A percentile compares a stretch with the other conserved stretches of the same genome.
phyloP scores from a whole-genome alignment of 2,797 vertebrate genomes.

The Cryptoprocta ferox region DNA sequence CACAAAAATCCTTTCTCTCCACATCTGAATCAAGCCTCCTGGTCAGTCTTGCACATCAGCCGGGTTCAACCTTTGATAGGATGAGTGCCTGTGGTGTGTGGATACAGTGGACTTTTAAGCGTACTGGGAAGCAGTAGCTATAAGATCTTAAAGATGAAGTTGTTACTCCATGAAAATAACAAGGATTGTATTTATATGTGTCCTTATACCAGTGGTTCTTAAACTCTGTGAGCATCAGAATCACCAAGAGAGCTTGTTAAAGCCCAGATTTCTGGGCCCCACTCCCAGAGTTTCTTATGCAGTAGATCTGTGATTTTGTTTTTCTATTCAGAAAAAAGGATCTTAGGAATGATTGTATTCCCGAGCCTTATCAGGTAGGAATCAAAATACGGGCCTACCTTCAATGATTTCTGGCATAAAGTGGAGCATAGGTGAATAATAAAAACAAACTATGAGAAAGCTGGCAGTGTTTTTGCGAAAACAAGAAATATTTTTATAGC shows the following conservation, averaged over 20 bases:
- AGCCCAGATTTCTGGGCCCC: not conserved
- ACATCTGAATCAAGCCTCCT: not conserved
- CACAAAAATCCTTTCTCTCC: not conserved
- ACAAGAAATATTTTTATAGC: not conserved
- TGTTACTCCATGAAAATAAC: not conserved
- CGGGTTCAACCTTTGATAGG: not conserved
- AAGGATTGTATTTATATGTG: not conserved
- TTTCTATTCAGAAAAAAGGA: not conserved
- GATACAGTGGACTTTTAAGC: not conserved
- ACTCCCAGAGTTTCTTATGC: not conserved
- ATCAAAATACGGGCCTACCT: not conserved
- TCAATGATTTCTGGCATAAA: not conserved
- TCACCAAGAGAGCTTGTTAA: not conserved
- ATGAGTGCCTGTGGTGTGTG: not conserved
- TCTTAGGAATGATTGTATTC: not conserved
- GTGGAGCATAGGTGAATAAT: not conserved
- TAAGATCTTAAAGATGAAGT: not conserved
- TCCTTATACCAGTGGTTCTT: not conserved
- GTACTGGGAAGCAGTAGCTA: not conserved
- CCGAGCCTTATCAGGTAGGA: not conserved
- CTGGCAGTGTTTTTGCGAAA: not conserved
- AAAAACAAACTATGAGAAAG: not conserved
- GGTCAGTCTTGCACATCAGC: not conserved
- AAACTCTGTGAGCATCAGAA: not conserved
- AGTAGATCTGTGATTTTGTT: not conserved